phyloP scores from a whole-genome alignment of 2,797 vertebrate genomes.

The Cynodonichthys magdalenae region DNA sequence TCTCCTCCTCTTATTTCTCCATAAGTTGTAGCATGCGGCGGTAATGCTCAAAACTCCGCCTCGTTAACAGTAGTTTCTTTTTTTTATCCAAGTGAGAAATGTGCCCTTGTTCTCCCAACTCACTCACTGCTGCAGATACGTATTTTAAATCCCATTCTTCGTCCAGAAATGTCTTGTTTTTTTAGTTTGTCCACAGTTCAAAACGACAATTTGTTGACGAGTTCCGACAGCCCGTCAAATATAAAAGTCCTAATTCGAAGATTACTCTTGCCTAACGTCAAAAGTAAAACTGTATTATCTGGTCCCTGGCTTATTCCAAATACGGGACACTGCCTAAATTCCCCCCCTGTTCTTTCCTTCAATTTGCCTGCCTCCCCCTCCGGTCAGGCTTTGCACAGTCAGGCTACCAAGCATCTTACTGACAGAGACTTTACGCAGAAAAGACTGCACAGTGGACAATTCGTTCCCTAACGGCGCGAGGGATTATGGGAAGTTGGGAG shows the following conservation, averaged over 20 bases:
- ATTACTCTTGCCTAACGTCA: slow-evolving; percentile 59
- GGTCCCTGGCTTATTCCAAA: slow-evolving; percentile 61
- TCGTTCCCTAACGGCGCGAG: slow-evolving; percentile 25
- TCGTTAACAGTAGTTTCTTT: neutral
- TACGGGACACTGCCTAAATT: slow-evolving; percentile 67
- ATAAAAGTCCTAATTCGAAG: slow-evolving; percentile 45
- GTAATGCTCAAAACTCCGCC: neutral
- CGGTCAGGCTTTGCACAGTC: slow-evolving; percentile 67
- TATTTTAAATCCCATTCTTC: slow-evolving; percentile 76
- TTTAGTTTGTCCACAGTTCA: slow-evolving; percentile 55
- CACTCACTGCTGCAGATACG: slow-evolving; percentile 55
- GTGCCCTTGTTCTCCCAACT: slow-evolving; percentile 57
- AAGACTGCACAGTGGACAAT: slow-evolving; percentile 17
- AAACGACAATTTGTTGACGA: slow-evolving; percentile 29
- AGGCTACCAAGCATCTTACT: slow-evolving; percentile 44
- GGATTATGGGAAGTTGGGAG: slow-evolving; percentile 60
- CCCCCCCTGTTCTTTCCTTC: slow-evolving; percentile 52
- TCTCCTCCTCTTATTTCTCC: slow-evolving; percentile 22
- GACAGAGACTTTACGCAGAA: slow-evolving; percentile 31
- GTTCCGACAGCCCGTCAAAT: slow-evolving; percentile 36
- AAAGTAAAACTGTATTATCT: slow-evolving; percentile 52
- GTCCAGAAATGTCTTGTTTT: slow-evolving; percentile 39
- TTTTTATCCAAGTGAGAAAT: slow-evolving; percentile 36
- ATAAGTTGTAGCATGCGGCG: slow-evolving; percentile 14
- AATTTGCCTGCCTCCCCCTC: slow-evolving; percentile 68